Percentiles rank a stretch among this genome's conserved stretches.
Evolutionary conservation across 2,888 invertebrate genomes (phyloP).

Genomic region (Eumacrocentrus americanus): DNA sequence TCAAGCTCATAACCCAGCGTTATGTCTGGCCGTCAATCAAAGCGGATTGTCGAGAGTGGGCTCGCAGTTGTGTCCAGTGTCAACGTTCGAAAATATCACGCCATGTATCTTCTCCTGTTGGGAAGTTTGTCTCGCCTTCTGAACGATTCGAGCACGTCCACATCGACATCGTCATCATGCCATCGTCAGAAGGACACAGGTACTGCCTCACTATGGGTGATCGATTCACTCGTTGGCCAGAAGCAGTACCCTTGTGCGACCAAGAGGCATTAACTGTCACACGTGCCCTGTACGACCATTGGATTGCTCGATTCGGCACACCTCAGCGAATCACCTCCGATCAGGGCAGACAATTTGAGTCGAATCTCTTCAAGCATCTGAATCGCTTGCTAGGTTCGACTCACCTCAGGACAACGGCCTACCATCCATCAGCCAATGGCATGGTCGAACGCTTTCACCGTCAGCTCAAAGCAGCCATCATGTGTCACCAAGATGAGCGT

Average conservation of each 20-base stretch:
- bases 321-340: conserved; percentile 37
- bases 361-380: conserved; percentile 32
- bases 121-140: conserved; percentile 2
- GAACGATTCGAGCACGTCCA: conserved; percentile 22
- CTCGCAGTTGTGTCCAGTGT: conserved; percentile 11
- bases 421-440: conserved; percentile 29
- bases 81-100: conserved; percentile 27
- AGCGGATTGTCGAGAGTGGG: conserved; percentile 47
- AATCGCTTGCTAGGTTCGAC: conserved; percentile 10
- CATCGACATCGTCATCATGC: conserved; percentile 16
- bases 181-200: not conserved
- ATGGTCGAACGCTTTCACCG: conserved; percentile 39
- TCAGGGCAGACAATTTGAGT: conserved; percentile 40
- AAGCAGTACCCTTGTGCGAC: conserved; percentile 15
- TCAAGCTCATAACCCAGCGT: conserved; percentile 45
- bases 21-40: conserved; percentile 55
- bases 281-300: conserved; percentile 29
- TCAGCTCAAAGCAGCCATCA: conserved; percentile 39
- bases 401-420: conserved; percentile 25
- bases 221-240: conserved; percentile 16
- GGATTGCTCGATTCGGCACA: conserved; percentile 34
- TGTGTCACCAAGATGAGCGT: conserved; percentile 34
- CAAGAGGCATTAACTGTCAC: conserved; percentile 36
- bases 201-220: conserved; percentile 23
- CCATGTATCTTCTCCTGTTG: conserved; percentile 12